Percentiles rank a stretch among this genome's conserved stretches.
These are phyloP conservation scores for Tenodera sinensis DNA, from an alignment of 2,888 invertebrate genomes.

Conservation along the genomic window DNA sequence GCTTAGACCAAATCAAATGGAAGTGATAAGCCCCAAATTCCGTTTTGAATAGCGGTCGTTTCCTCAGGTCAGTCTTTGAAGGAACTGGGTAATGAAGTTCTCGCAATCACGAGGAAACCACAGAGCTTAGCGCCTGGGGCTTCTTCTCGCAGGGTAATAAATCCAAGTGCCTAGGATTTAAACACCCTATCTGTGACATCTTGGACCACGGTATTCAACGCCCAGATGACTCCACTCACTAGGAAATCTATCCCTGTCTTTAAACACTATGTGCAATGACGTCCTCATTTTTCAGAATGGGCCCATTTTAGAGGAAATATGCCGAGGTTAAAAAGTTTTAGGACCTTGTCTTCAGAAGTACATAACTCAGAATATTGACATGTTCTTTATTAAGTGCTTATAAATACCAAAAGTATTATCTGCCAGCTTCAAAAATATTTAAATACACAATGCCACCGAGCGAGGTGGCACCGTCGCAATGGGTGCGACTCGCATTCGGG, in stretches of 20 bases:
- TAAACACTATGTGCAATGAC: background rate
- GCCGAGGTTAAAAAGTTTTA: too few species aligned
- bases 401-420: too few species aligned
- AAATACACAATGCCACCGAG: too few species aligned
- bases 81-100: background rate
- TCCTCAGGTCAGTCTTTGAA: background rate
- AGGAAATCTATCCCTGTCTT: background rate
- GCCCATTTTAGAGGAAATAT: background rate
- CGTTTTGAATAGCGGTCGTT: background rate
- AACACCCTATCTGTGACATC: background rate
- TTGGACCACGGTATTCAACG: background rate
- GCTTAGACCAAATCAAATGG: too few species aligned
- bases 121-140: background rate
- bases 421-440: too few species aligned
- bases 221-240: background rate
- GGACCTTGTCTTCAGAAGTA: too few species aligned
- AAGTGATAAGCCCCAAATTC: background rate
- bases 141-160: background rate
- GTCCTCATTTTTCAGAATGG: background rate
- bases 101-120: background rate
- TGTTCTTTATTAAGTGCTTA: too few species aligned
- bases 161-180: background rate
- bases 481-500: too few species aligned
- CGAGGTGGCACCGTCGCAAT: too few species aligned
- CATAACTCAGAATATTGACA: too few species aligned